These are phyloP conservation scores for Dallia pectoralis DNA, from an alignment of 2,797 vertebrate species.

Conservation along the genomic window DNA sequence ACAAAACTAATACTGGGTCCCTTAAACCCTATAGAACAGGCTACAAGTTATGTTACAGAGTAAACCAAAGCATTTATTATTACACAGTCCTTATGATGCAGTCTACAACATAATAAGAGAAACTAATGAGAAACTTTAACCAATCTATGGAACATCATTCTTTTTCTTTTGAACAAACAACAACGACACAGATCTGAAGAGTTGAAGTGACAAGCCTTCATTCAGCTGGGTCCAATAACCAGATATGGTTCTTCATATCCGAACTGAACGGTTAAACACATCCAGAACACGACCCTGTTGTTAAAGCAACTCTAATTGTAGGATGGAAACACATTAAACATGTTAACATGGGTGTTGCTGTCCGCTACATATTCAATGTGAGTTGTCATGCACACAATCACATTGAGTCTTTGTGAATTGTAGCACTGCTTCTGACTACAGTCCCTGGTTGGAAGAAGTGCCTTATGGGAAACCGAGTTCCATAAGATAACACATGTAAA, in stretches of 20 bases:
- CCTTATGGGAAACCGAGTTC: background rate
- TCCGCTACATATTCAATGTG: constrained; percentile 8
- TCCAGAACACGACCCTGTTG: background rate
- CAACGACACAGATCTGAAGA: background rate
- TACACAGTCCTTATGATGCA: constrained; percentile 32
- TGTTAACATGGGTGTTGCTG: background rate
- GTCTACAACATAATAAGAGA: constrained; percentile 21
- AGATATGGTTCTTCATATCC: constrained; percentile 48
- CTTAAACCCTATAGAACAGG: constrained; percentile 54
- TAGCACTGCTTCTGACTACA: constrained; percentile 23
- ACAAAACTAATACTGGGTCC: constrained; percentile 63
- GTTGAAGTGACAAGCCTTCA: background rate
- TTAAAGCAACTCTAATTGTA: constrained; percentile 19
- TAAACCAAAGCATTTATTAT: constrained; percentile 44
- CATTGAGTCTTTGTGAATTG: background rate
- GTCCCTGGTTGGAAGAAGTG: constrained; percentile 17
- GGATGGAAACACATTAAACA: constrained; percentile 1
- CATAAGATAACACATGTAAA: constrained; percentile 1
- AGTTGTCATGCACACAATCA: constrained; percentile 11
- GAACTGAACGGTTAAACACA: constrained; percentile 8
- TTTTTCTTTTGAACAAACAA: background rate
- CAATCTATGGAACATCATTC: background rate
- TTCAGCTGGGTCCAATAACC: background rate
- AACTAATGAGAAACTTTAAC: background rate
- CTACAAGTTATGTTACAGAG: constrained; percentile 37